phyloP scores from a whole-genome alignment of 2,113 vertebrate species.

The Nothoprocta perdicaria region DNA sequence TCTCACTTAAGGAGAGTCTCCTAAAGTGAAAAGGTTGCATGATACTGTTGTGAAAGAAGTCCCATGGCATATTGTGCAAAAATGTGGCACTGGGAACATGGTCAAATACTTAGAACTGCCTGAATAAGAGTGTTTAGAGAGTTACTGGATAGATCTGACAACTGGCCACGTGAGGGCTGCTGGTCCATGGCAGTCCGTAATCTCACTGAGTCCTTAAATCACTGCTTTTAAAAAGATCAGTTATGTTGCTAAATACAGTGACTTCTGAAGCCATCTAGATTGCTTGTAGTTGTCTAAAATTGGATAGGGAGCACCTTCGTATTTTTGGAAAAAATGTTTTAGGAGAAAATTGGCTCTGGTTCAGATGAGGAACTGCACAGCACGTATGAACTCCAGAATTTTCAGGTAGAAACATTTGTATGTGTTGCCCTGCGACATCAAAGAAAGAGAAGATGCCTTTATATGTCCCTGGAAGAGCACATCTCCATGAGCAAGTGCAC shows the following conservation, averaged over 20 bases:
- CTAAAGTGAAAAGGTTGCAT: background rate
- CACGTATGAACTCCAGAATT: background rate
- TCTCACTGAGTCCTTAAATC: background rate
- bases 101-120: background rate
- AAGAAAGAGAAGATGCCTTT: background rate
- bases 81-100: background rate
- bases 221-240: background rate
- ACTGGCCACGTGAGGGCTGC: too few species aligned
- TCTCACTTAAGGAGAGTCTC: background rate
- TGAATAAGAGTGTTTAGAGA: background rate
- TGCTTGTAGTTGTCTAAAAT: background rate
- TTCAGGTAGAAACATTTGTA: background rate
- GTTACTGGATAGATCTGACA: background rate
- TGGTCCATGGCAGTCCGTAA: background rate
- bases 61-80: background rate
- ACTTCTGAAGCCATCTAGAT: background rate
- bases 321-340: background rate
- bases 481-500: too few species aligned
- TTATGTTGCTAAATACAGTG: background rate
- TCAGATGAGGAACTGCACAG: background rate
- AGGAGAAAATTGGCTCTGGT: accelerated
- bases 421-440: background rate
- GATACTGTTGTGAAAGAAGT: background rate
- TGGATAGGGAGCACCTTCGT: background rate
- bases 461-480: background rate